Base-by-base conservation (phyloP, 2,797 vertebrate genomes). In the Sciurus carolinensis region DNA sequence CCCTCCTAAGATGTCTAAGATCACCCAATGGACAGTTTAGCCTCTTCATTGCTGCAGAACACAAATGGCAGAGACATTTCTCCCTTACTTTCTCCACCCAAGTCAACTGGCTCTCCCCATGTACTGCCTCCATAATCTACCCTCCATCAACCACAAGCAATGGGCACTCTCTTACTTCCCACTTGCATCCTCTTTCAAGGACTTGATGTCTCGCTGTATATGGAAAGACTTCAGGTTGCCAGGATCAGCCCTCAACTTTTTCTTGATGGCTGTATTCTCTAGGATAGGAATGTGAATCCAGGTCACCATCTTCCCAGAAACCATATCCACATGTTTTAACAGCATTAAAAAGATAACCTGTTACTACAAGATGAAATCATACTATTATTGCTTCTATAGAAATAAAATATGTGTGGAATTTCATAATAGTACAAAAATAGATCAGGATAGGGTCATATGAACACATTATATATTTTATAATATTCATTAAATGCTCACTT, bases 361-460 rank as follows among this genome's bases (percentile, higher is more conserved):
- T 64, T 59, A 75, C 44, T 86, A 15, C 50, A 83, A 85, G 59
- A 90, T 67, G 22, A 94, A 91, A 76, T 86, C 12, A 71, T 84
- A 69, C 64, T 90, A 80, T 77, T 87, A 86, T 28, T 82, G 30
- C 59, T 87, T 90, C 81, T 95, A 20, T 77, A 91, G 87, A 94
- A 93, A 92, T 90, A 87, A 95, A 87, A 71, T 76, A 69, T 24
- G n/a, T 39, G 69, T 30, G 14, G 50, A 83, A 71, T 79, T 52
- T 86, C 44, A 64, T 69, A 50, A 39, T 66, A 82, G 20, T 69
- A 85, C 5, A 95, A 96, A 94, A 94, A 87, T 79, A 93, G 80
- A 77, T 71, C 22, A 54, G 42, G 57, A 67, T 67, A 62, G 44
- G 28, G 42, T 93, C 87, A 86, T 6, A 64, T 1, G 6, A 87